These are phyloP conservation scores for Xenopus borealis DNA, from an alignment of 2,113 vertebrate genomes.

Conservation along the genomic window DNA sequence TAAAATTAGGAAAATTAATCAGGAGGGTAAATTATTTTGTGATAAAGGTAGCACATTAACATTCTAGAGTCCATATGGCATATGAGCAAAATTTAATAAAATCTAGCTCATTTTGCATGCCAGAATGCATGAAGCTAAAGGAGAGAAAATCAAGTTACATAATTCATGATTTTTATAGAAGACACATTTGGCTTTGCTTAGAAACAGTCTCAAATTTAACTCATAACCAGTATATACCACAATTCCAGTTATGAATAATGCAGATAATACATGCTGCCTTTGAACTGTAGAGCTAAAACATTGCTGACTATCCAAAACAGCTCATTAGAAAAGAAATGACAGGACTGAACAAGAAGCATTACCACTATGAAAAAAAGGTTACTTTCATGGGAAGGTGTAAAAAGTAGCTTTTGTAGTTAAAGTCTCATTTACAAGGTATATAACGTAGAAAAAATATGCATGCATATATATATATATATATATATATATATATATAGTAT, in stretches of 20 bases:
- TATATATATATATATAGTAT: too few species aligned
- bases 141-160: slow-evolving; percentile 22
- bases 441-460: too few species aligned
- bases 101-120: not conserved
- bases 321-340: slow-evolving; percentile 36
- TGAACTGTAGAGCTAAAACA: slow-evolving; percentile 21
- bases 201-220: slow-evolving; percentile 31
- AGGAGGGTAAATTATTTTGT: not conserved
- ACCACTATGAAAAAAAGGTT: not conserved
- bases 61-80: not conserved
- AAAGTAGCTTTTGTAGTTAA: not conserved
- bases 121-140: slow-evolving; percentile 1
- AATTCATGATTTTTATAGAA: slow-evolving; percentile 43
- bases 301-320: slow-evolving; percentile 39
- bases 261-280: slow-evolving; percentile 32
- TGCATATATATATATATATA: too few species aligned
- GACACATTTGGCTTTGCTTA: slow-evolving; percentile 20
- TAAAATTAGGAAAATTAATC: not conserved
- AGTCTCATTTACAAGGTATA: not conserved
- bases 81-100: slow-evolving; percentile 1
- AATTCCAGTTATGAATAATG: slow-evolving; percentile 37
- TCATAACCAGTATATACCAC: slow-evolving; percentile 20
- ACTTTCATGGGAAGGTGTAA: not conserved
- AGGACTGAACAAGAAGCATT: slow-evolving; percentile 1
- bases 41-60: not conserved